A percentile compares a stretch with the other conserved stretches of the same genome.
Evolutionary conservation across 2,888 invertebrate species (phyloP).

Genomic region (Parelbella ahira): DNA sequence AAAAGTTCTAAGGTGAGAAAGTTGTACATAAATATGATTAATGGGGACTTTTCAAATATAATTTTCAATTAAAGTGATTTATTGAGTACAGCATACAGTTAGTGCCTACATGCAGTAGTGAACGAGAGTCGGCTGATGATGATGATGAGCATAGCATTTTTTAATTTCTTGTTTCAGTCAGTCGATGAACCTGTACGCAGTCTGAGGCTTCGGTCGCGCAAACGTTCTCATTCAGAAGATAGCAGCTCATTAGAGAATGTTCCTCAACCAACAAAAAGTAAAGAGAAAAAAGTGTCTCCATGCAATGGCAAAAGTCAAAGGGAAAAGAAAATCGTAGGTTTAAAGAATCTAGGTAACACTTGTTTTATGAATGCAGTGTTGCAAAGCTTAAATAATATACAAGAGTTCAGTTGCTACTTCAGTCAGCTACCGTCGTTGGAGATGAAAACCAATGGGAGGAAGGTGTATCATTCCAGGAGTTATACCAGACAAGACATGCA

Average conservation of each 20-base stretch:
- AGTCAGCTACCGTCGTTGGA: constrained; percentile 88
- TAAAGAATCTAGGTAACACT: constrained; percentile 91
- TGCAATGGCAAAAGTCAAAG: constrained; percentile 73
- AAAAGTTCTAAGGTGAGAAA: constrained; percentile 56
- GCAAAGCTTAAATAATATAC: constrained; percentile 91
- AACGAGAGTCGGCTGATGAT: too few species aligned
- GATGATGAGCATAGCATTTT: too few species aligned
- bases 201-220: constrained; percentile 80
- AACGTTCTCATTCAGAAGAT: constrained; percentile 81
- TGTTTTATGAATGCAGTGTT: constrained; percentile 93
- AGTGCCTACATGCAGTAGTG: too few species aligned
- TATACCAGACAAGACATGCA: constrained; percentile 83
- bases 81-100: too few species aligned
- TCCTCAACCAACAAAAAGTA: constrained; percentile 42
- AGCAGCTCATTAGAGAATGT: constrained; percentile 77
- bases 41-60: too few species aligned
- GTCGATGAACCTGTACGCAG: constrained; percentile 77
- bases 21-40: too few species aligned
- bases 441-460: constrained; percentile 78
- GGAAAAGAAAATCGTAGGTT: constrained; percentile 84
- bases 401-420: constrained; percentile 90
- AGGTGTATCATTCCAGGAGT: constrained; percentile 82
- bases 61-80: too few species aligned
- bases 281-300: constrained; percentile 57
- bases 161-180: constrained; percentile 47